These are phyloP conservation scores for Terebella lapidaria DNA, from an alignment of 2,888 invertebrate species.

Conservation along the genomic window DNA sequence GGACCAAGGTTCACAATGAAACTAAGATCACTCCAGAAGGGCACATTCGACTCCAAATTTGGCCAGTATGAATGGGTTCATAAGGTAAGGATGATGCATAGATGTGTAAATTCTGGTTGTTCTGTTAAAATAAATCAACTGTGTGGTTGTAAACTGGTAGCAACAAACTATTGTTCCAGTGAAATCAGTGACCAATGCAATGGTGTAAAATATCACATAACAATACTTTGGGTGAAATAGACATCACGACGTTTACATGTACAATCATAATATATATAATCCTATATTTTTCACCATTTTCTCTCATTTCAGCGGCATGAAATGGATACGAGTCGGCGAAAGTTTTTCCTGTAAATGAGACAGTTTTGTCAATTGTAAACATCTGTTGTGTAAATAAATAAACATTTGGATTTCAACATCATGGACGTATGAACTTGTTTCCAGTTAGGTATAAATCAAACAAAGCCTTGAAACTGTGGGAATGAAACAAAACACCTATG, in stretches of 20 bases:
- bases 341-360: constrained; percentile 61
- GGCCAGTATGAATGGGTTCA: constrained; percentile 95
- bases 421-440: no score
- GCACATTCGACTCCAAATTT: constrained; percentile 92
- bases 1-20: constrained; percentile 95
- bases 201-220: no score
- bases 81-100: constrained; percentile 53
- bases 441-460: no score
- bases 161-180: not conserved
- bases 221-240: no score
- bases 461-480: no score
- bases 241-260: no score
- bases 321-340: constrained; percentile 86
- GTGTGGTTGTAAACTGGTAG: not conserved
- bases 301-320: constrained; percentile 74
- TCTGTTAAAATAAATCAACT: not conserved
- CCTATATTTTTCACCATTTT: not conserved
- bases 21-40: constrained; percentile 86
- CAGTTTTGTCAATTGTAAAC: no score
- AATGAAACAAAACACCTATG: no score
- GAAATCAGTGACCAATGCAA: no score
- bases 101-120: not conserved
- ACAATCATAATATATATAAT: no score
- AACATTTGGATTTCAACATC: no score
- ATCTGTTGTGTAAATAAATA: no score